Evolutionary conservation across 2,797 vertebrate species (phyloP).

Genomic region (Anisognathus igniventris): DNA sequence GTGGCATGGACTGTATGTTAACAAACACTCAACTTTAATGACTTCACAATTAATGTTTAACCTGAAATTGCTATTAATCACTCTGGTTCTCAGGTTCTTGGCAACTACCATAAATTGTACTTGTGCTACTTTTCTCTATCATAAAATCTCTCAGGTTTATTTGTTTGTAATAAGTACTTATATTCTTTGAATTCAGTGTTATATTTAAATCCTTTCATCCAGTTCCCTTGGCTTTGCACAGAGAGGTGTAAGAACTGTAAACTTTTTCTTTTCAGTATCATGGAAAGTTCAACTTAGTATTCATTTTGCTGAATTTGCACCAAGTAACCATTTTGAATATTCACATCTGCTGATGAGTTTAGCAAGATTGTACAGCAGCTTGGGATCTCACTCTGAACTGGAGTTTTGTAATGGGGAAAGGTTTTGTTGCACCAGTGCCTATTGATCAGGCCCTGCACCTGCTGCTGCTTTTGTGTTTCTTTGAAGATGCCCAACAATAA

Average conservation of each 20-base stretch:
- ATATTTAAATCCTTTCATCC: not conserved
- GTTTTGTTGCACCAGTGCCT: not conserved
- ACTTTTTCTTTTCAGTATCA: not conserved
- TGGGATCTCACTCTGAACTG: not conserved
- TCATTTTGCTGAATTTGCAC: not conserved
- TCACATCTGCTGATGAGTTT: not conserved
- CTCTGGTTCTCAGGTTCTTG: not conserved
- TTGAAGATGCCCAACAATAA: not conserved
- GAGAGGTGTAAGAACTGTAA: not conserved
- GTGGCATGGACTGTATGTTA: not conserved
- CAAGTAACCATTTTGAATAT: not conserved
- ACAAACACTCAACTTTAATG: not conserved
- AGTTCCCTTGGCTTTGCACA: not conserved
- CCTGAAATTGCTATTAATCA: not conserved
- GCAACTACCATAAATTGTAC: not conserved
- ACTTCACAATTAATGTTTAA: conserved; percentile 11
- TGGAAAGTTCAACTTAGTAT: not conserved
- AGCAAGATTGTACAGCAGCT: not conserved
- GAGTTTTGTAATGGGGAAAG: not conserved
- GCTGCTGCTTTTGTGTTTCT: not conserved
- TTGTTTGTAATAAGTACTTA: not conserved
- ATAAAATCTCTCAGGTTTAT: not conserved
- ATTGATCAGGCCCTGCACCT: not conserved
- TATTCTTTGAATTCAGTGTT: not conserved
- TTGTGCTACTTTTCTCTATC: not conserved